Evolutionary conservation across 2,888 invertebrate species (phyloP).

Genomic region (Bellardia bayeri): DNA sequence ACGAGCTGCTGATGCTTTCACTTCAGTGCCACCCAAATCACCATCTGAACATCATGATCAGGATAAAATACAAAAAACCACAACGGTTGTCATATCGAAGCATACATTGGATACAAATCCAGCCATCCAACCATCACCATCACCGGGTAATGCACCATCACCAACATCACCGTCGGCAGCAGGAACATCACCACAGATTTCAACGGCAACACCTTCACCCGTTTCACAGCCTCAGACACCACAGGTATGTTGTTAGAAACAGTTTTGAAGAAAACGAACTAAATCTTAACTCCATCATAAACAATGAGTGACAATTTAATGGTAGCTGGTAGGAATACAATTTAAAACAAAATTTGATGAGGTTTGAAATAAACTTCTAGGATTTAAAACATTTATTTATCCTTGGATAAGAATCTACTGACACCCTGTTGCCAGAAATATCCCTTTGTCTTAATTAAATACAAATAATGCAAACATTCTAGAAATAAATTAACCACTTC

Average conservation of each 20-base stretch:
- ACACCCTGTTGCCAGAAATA: too few relatives aligned
- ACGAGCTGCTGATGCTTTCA: slow-evolving; percentile 88
- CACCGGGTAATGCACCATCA: slow-evolving; percentile 63
- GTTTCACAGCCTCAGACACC: slow-evolving; percentile 70
- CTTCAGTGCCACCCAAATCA: slow-evolving; percentile 88
- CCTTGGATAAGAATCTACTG: too few relatives aligned
- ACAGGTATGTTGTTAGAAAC: slow-evolving; percentile 61
- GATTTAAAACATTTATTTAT: too few relatives aligned
- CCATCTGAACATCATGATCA: slow-evolving; percentile 87
- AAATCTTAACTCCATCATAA: slow-evolving; percentile 4
- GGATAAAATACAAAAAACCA: slow-evolving; percentile 90
- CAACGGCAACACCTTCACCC: slow-evolving; percentile 67
- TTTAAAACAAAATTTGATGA: too few relatives aligned
- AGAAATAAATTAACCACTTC: too few relatives aligned
- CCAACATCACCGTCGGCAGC: slow-evolving; percentile 62
- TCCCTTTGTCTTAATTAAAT: too few relatives aligned
- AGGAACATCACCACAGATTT: slow-evolving; percentile 68
- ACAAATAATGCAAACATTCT: too few relatives aligned
- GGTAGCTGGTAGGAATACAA: neutral
- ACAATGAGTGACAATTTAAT: slow-evolving; percentile 48
- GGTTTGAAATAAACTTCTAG: too few relatives aligned
- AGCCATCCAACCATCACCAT: slow-evolving; percentile 79
- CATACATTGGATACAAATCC: slow-evolving; percentile 90
- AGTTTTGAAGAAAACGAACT: slow-evolving; percentile 6
- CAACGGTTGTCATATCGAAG: slow-evolving; percentile 97